phyloP scores from a whole-genome alignment of 2,797 vertebrate species.

The Rhynchonycteris naso region DNA sequence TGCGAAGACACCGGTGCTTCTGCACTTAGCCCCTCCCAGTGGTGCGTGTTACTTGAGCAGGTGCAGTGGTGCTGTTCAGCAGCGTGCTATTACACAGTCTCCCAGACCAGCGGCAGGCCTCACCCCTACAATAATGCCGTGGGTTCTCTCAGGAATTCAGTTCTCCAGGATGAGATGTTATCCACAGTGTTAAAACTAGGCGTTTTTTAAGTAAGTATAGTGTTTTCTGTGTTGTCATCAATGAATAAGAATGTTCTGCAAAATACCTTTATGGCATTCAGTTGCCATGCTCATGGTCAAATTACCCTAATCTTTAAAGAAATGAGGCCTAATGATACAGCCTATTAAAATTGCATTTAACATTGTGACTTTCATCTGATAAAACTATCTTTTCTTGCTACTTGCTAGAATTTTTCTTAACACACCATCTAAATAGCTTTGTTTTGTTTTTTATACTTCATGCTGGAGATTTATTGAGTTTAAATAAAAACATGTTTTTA shows the following conservation, averaged over 20 bases:
- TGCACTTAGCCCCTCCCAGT: background rate
- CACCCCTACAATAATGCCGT: no score
- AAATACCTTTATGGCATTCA: background rate
- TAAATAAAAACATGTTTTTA: slow-evolving; percentile 59
- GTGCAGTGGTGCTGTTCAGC: background rate
- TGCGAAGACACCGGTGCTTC: background rate
- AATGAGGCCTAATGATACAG: background rate
- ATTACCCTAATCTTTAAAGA: background rate
- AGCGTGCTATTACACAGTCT: background rate
- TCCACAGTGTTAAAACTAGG: background rate
- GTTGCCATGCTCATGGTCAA: background rate
- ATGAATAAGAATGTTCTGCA: background rate
- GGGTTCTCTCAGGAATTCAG: background rate
- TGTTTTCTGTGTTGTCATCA: background rate
- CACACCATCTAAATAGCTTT: background rate
- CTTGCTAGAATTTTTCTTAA: slow-evolving; percentile 53
- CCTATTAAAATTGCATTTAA: background rate
- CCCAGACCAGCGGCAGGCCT: background rate
- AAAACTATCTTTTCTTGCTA: slow-evolving; percentile 26
- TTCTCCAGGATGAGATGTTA: background rate
- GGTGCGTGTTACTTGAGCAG: background rate
- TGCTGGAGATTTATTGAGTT: slow-evolving; percentile 57
- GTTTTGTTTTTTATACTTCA: background rate
- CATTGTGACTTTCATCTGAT: background rate
- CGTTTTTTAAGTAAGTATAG: background rate